Evolutionary conservation across 2,888 invertebrate species (phyloP).

Genomic region (Neoaliturus tenellus): DNA sequence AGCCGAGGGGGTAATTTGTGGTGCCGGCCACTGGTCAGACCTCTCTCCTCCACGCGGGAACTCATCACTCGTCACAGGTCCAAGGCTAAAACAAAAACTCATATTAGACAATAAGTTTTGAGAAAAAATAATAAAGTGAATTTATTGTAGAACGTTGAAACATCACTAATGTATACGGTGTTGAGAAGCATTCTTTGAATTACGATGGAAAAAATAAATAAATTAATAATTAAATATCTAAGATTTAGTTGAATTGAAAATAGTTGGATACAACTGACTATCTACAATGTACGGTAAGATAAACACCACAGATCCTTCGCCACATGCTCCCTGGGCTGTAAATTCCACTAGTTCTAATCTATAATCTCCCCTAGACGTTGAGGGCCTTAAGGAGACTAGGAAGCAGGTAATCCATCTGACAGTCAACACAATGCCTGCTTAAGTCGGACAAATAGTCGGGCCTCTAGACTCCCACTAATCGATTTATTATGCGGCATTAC

Average conservation of each 20-base stretch:
- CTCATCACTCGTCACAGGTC: background rate
- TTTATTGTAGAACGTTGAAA: too few species aligned
- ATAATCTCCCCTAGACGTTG: background rate
- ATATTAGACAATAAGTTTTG: too few species aligned
- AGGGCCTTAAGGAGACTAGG: constrained; percentile 16
- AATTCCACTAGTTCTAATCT: background rate
- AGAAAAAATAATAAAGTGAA: too few species aligned
- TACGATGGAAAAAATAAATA: too few species aligned
- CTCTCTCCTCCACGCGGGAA: background rate
- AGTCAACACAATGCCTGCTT: constrained; percentile 42
- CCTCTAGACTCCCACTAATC: constrained; percentile 40
- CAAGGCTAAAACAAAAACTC: too few species aligned
- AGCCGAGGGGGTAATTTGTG: constrained; percentile 25
- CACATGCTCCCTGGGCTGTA: background rate
- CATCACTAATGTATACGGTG: too few species aligned
- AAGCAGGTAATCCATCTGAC: constrained; percentile 34
- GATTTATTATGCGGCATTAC: constrained; percentile 46
- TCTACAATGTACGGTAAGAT: too few species aligned
- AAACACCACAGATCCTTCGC: background rate
- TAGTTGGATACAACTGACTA: too few species aligned
- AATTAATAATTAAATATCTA: too few species aligned
- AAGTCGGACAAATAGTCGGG: constrained; percentile 35
- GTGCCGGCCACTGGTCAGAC: background rate
- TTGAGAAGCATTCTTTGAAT: too few species aligned
- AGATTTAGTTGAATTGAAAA: too few species aligned